Evolutionary conservation across 2,888 invertebrate genomes (phyloP).

Genomic region (Acrocera orbiculus): DNA sequence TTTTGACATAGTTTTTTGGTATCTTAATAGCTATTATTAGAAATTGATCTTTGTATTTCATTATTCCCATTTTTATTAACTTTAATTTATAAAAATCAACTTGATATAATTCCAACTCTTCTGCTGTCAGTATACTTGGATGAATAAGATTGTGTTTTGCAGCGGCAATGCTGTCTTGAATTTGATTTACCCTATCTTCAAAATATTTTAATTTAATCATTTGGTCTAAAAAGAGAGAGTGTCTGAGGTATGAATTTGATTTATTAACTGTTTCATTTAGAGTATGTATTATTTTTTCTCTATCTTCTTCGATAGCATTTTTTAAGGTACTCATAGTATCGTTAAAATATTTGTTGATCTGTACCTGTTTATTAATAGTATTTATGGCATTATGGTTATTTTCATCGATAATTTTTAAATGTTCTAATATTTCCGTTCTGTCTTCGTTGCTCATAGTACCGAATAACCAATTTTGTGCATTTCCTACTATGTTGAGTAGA

Average conservation of each 20-base stretch:
- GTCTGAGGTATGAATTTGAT: too few species aligned
- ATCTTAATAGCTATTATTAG: conserved; percentile 7
- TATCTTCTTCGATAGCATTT: conserved; percentile 7
- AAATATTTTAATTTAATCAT: conserved; percentile 8
- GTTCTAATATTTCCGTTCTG: conserved; percentile 6
- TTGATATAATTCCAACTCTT: too few species aligned
- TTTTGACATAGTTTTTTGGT: conserved; percentile 4
- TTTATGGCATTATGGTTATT: conserved; percentile 10
- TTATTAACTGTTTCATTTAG: conserved; percentile 1
- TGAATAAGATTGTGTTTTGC: conserved; percentile 9
- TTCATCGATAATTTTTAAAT: conserved; percentile 7
- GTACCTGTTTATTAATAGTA: conserved; percentile 8
- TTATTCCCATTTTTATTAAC: conserved; percentile 1
- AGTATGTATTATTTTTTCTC: conserved; percentile 7
- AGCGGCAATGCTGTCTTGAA: conserved; percentile 8
- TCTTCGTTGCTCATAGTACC: conserved; percentile 8
- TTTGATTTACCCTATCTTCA: conserved; percentile 11
- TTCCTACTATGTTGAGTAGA: conserved; percentile 10
- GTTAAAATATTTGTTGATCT: conserved; percentile 10
- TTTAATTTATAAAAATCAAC: too few species aligned
- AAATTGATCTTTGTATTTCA: conserved; percentile 3
- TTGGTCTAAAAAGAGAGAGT: conserved; percentile 6
- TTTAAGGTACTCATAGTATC: conserved; percentile 9
- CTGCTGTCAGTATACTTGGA: too few species aligned
- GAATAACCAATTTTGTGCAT: conserved; percentile 7